phyloP scores from a whole-genome alignment of 2,888 invertebrate genomes.

The Troides aeacus region DNA sequence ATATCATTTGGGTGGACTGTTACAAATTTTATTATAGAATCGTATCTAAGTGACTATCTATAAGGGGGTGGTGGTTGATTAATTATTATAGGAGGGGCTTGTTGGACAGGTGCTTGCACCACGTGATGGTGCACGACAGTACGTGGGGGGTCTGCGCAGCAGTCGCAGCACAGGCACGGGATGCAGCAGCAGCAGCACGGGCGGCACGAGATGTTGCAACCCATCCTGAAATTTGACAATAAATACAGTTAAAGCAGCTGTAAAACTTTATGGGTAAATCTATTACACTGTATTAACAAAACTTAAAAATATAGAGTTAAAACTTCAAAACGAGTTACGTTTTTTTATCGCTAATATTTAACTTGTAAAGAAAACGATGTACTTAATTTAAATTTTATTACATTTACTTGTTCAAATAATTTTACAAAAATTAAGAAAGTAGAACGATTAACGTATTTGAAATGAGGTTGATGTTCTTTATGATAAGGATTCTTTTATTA shows the following conservation, averaged over 20 bases:
- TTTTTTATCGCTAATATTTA: too few species aligned
- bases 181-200: slow-evolving; percentile 72
- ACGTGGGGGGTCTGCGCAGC: slow-evolving; percentile 51
- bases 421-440: too few species aligned
- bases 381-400: too few species aligned
- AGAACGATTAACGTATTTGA: too few species aligned
- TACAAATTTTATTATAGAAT: neutral
- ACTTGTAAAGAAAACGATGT: too few species aligned
- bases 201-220: slow-evolving; percentile 67
- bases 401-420: too few species aligned
- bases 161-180: slow-evolving; percentile 67
- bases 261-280: neutral
- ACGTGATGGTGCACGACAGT: slow-evolving; percentile 50
- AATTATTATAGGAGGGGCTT: slow-evolving; percentile 37
- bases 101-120: slow-evolving; percentile 39
- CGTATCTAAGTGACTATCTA: slow-evolving; percentile 35
- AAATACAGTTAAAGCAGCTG: neutral
- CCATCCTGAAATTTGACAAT: slow-evolving; percentile 58
- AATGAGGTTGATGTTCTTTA: too few species aligned
- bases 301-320: too few species aligned
- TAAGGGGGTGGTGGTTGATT: slow-evolving; percentile 54
- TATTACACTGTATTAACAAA: too few species aligned
- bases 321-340: too few species aligned
- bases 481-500: neutral
- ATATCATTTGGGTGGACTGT: neutral